Evolutionary conservation across 2,113 vertebrate species (phyloP).

Genomic region (Propithecus coquereli): DNA sequence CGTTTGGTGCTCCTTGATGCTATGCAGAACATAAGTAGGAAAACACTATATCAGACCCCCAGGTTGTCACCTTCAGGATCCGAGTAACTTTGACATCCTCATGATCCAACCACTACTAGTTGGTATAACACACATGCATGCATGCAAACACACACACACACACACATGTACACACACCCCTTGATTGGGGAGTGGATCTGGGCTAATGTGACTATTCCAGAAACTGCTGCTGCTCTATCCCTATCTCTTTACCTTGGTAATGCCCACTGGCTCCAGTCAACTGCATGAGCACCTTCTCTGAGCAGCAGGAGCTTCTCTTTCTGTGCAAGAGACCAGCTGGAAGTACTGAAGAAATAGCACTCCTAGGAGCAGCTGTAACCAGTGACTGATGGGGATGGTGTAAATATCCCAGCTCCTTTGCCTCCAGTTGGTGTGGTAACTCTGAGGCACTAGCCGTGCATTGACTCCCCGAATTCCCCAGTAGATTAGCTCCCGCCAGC

Average conservation of each 20-base stretch:
- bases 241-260: neutral
- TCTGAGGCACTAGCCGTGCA: neutral
- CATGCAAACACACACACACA: neutral
- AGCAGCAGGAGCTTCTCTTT: neutral
- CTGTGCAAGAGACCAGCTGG: neutral
- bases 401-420: neutral
- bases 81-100: neutral
- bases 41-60: neutral
- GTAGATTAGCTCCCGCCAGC: neutral
- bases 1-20: neutral
- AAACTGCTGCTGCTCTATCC: neutral
- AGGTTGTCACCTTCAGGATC: neutral
- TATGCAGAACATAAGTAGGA: neutral
- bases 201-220: neutral
- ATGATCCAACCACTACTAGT: neutral
- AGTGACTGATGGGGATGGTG: neutral
- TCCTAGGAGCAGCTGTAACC: neutral
- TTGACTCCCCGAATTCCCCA: neutral
- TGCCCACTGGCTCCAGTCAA: neutral
- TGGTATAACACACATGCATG: neutral
- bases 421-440: neutral
- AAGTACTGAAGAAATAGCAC: neutral
- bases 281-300: neutral
- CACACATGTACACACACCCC: too few relatives aligned
- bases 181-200: neutral